A percentile compares a stretch with the other conserved stretches of the same genome.
Evolutionary conservation across 2,113 vertebrate genomes (phyloP).

Genomic region (Tragelaphus imberbis): DNA sequence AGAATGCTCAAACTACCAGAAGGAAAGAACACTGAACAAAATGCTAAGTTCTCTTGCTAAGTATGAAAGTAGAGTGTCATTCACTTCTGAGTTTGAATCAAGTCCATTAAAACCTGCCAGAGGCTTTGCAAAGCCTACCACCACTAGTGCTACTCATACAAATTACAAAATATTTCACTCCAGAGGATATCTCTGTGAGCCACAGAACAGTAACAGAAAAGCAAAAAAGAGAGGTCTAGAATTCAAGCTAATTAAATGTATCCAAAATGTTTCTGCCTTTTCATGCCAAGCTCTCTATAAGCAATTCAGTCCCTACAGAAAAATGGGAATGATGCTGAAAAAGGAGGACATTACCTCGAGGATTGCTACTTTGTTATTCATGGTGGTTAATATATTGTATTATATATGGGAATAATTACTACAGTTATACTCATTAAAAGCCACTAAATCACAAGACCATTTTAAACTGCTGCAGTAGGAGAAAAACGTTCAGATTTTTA

Average conservation of each 20-base stretch:
- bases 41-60: background rate
- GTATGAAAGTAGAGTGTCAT: background rate
- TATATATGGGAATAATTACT: constrained; percentile 55
- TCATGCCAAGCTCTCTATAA: background rate
- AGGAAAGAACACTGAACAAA: background rate
- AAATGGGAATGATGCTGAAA: background rate
- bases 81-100: constrained; percentile 11
- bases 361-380: constrained; percentile 25
- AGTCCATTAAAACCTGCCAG: constrained; percentile 26
- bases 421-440: constrained; percentile 51
- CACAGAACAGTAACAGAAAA: background rate
- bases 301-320: constrained; percentile 4
- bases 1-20: background rate
- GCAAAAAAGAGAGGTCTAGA: background rate
- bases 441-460: constrained; percentile 46
- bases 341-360: constrained; percentile 46
- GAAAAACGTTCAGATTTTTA: constrained; percentile 50
- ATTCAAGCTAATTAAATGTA: background rate
- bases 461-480: constrained; percentile 60
- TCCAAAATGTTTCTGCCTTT: background rate
- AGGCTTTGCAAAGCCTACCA: constrained; percentile 1
- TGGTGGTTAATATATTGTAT: constrained; percentile 45
- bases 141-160: background rate
- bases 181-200: constrained; percentile 7
- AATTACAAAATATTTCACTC: constrained; percentile 41